Base-by-base conservation (phyloP, 1,140 invertebrate genomes). In the Camponotus floridanus region DNA sequence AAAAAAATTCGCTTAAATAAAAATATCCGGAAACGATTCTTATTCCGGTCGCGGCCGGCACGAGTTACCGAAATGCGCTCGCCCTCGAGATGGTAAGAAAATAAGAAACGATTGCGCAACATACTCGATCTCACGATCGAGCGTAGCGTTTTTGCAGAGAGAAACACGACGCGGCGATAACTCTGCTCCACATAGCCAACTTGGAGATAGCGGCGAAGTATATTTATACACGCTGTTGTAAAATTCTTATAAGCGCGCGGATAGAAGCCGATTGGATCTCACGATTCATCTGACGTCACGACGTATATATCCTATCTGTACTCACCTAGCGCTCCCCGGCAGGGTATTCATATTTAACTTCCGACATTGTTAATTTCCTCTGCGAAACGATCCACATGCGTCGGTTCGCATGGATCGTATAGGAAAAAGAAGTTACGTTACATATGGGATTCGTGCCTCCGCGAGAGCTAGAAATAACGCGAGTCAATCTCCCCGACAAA, bases 21-120 rank as follows among this genome's bases (percentile, higher is more conserved):
- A 87, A 87, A 87, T 87, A 84, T 70, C 86, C 68, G 48, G 76
- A 68, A 85, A 67, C 59, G 48, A 87, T 85, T 85, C 62, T 87
- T 76, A 87, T 87, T 87, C 80, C 62, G 51, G 45, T 33, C 79
- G 51, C 55, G 26, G 13, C 9, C 26, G 86, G 11, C 31, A 39
- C 59, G 64, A 76, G 48, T 76, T 87, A 76, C 76, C 79, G 79
- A 83, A 83, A 83, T 76, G 48, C 33, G 5, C 55, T 55, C 31
- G 13, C 31, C 15, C 31, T 55, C 42, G 79, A 74, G 51, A 76
- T 76, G 51, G 18, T 76, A 76, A 76, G 80, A 87, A 87, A 85
- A 87, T 87, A 87, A 68, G 70, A 84, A 83, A 76, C 67, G 79
- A 86, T 48, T 48, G 78, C 48, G 48, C 48, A n/a, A 57, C 57